These are phyloP conservation scores for Branchellion lobata DNA, from an alignment of 2,888 invertebrate genomes.

Conservation along the genomic window DNA sequence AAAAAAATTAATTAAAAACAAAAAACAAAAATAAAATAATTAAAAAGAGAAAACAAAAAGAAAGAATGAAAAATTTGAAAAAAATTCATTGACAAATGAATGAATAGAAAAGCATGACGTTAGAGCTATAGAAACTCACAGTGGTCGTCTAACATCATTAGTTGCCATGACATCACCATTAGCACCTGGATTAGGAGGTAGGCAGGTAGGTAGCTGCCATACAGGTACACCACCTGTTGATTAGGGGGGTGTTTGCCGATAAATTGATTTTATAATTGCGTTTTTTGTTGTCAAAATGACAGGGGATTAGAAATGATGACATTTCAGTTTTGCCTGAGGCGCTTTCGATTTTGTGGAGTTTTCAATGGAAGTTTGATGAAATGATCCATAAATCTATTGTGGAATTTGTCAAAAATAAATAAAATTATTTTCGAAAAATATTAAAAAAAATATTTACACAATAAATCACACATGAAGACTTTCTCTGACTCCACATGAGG, in stretches of 20 bases:
- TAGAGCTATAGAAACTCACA: conserved; percentile 33
- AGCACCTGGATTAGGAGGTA: conserved; percentile 65
- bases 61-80: not conserved
- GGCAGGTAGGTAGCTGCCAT: conserved; percentile 69
- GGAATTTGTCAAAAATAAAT: too few relatives aligned
- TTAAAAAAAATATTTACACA: too few relatives aligned
- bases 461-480: too few relatives aligned
- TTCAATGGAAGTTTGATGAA: too few relatives aligned
- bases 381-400: too few relatives aligned
- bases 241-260: not conserved
- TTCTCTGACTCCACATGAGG: too few relatives aligned
- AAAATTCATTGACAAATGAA: not conserved
- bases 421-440: too few relatives aligned
- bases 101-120: not conserved
- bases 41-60: not conserved
- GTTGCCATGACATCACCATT: conserved; percentile 54
- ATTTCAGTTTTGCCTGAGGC: too few relatives aligned
- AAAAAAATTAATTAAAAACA: not conserved
- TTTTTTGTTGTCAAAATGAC: too few relatives aligned
- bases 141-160: conserved; percentile 51
- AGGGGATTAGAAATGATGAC: too few relatives aligned
- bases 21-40: not conserved
- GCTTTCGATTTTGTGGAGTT: too few relatives aligned
- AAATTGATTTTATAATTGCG: not conserved
- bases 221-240: conserved; percentile 70